phyloP scores from a whole-genome alignment of 1,140 invertebrate species.

The Micrasema minimum region DNA sequence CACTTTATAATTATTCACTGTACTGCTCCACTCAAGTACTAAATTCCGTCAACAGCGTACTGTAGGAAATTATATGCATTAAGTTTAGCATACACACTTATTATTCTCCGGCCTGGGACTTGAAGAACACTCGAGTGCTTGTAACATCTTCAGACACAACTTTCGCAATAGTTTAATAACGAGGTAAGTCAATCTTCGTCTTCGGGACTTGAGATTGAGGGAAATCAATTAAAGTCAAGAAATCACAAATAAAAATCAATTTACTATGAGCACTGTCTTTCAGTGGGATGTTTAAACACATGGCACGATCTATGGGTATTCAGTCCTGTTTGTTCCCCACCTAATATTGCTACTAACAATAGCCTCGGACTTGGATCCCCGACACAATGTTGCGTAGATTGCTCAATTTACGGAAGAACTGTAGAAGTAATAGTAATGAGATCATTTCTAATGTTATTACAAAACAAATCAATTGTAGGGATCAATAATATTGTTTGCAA shows the following conservation, averaged over 20 bases:
- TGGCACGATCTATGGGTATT: neutral
- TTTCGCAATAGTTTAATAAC: constrained; percentile 25
- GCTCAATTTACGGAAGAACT: no score
- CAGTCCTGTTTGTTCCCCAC: no score
- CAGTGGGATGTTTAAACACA: constrained; percentile 35
- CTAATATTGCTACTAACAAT: no score
- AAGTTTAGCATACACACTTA: neutral
- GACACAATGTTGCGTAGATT: no score
- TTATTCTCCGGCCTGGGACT: neutral
- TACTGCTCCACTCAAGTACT: neutral
- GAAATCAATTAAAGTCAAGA: constrained; percentile 38
- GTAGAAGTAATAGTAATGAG: no score
- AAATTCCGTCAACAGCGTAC: no score
- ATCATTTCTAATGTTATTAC: no score
- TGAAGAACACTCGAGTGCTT: neutral
- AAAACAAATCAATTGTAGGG: no score
- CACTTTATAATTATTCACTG: constrained; percentile 18
- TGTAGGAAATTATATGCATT: no score
- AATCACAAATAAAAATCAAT: constrained; percentile 51
- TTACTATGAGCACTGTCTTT: constrained; percentile 50
- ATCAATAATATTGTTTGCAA: no score
- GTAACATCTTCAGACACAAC: neutral
- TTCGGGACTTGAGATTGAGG: constrained; percentile 12
- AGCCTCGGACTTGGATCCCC: no score
- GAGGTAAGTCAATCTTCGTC: constrained; percentile 22